Evolutionary conservation across 2,797 vertebrate genomes (phyloP), one percentile per base, ranked within the genome.

Genomic region (Poeciliopsis turneri): DNA sequence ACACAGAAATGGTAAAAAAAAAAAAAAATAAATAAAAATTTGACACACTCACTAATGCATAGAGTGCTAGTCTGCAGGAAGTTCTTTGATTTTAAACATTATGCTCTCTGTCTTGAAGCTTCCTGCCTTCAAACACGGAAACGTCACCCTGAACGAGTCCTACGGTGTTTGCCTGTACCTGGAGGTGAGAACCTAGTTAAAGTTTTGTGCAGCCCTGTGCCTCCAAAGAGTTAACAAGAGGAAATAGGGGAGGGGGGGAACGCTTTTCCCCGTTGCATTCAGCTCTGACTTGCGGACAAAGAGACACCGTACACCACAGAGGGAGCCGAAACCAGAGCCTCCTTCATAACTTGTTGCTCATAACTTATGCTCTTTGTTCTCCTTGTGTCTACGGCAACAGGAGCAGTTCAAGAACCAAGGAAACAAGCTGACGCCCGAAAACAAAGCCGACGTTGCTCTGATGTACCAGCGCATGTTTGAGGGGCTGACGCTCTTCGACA

Each of bases 381-480:
- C 78, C 76, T 82, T 18, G 70, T 90, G 59, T 86, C 28, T 76
- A n/a, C 23, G 55, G 75, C 75, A 85, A 86, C 85, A 96, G 95
- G 88, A 30, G 20, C 85, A 92, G 83, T 95, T 92, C 86, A 93
- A 93, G 86, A 85, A 85, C 28, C 93, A 95, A 87, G 95, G 95
- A 16, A 89, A 20, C 75, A 83, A 90, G 74, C 93, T 96, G 88
- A 87, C 88, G 15, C 94, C 95, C 0, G 93, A 94, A 4, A 75
- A 72, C 53, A 51, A 85, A 0, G 61, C 33, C 0, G 93, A 93
- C 33, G 86, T 86, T 36, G 96, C 94, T 0, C 16, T 87, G 74
- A 93, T 95, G 89, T 93, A 88, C 79, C 96, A 96, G 83, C 94
- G 94, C 78, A 87, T 91, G 80, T 92, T 95, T 77, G 96, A 96